A percentile compares a stretch with the other conserved stretches of the same genome.
Evolutionary conservation across 2,113 vertebrate species (phyloP).

Genomic region (Galemys pyrenaicus): DNA sequence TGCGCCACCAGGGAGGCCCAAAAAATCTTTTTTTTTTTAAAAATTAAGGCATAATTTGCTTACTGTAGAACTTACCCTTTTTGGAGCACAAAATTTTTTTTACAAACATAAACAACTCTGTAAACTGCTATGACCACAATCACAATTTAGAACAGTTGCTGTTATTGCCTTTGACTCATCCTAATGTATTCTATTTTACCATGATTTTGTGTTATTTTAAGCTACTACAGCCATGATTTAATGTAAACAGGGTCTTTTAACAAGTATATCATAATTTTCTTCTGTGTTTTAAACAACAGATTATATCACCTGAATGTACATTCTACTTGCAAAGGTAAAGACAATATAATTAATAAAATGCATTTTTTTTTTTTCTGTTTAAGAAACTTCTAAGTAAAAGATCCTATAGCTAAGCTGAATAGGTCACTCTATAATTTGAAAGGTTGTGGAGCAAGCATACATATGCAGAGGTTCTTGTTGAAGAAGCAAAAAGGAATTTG

Average conservation of each 20-base stretch:
- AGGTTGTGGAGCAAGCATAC: too few relatives aligned
- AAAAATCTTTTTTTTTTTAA: too few relatives aligned
- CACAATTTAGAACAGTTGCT: neutral
- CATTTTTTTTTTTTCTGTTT: neutral
- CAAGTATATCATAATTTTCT: neutral
- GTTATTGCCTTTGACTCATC: neutral
- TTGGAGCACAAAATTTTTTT: neutral
- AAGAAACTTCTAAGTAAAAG: neutral
- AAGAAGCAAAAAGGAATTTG: too few relatives aligned
- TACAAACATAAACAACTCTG: neutral
- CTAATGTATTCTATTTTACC: neutral
- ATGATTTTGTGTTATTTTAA: neutral
- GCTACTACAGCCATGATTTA: neutral
- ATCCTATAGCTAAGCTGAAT: conserved; percentile 3
- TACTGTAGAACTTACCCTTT: neutral
- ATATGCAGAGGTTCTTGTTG: too few relatives aligned
- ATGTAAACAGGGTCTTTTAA: conserved; percentile 23
- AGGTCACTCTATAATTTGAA: neutral
- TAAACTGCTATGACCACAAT: neutral
- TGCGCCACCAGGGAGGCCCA: too few relatives aligned
- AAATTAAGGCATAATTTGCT: neutral
- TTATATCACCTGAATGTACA: neutral
- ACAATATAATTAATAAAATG: neutral
- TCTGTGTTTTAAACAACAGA: conserved; percentile 27
- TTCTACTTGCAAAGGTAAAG: neutral